Percentiles rank a stretch among this genome's conserved stretches.
These are phyloP conservation scores for Leptinotarsa texana DNA, from an alignment of 1,140 invertebrate species.

Conservation along the genomic window DNA sequence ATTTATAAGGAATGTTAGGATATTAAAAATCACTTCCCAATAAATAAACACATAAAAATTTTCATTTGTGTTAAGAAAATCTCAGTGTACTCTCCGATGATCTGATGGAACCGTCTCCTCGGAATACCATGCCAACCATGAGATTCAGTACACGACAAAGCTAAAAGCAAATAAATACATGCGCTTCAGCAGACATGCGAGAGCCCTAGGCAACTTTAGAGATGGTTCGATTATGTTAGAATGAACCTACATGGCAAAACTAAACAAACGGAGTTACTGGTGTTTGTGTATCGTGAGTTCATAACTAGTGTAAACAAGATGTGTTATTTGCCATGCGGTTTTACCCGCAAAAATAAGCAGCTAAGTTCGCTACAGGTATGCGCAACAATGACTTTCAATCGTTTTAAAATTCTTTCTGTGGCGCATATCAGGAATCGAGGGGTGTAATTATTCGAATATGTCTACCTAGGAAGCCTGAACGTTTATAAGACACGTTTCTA, in stretches of 20 bases:
- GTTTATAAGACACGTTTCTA: conserved; percentile 16
- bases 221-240: conserved; percentile 56
- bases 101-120: no score
- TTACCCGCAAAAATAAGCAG: conserved; percentile 45
- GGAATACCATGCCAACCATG: conserved; percentile 10
- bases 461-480: conserved; percentile 2
- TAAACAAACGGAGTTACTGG: conserved; percentile 13
- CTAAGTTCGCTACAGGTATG: conserved; percentile 41
- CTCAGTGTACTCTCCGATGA: no score
- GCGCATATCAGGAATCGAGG: neutral
- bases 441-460: neutral
- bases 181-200: conserved; percentile 43
- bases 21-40: no score
- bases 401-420: neutral
- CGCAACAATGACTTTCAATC: conserved; percentile 23
- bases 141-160: conserved; percentile 21
- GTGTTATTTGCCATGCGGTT: conserved; percentile 52
- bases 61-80: no score
- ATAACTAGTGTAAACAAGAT: conserved; percentile 39
- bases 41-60: no score
- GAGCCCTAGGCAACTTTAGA: conserved; percentile 59
- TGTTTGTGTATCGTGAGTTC: conserved; percentile 27
- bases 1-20: no score
- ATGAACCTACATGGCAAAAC: conserved; percentile 45
- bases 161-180: conserved; percentile 26